phyloP scores from a whole-genome alignment of 2,797 vertebrate genomes.

The Sarcophilus harrisii region DNA sequence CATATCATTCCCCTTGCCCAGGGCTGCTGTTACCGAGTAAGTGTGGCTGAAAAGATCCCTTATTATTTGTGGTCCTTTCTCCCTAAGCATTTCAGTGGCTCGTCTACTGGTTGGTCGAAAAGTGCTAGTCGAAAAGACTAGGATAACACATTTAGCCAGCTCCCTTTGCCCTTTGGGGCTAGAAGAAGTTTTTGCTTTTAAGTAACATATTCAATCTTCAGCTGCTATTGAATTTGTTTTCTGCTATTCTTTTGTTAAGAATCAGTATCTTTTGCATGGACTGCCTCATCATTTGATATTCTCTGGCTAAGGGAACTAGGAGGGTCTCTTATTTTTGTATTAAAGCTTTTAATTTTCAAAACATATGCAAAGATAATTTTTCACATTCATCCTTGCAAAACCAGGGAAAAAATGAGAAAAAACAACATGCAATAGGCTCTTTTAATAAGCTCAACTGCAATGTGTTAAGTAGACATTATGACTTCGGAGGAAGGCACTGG shows the following conservation, averaged over 20 bases:
- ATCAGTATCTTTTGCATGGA: not conserved
- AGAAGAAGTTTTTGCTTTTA: not conserved
- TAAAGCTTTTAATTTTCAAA: too few species aligned
- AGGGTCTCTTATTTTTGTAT: not conserved
- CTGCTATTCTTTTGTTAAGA: conserved; percentile 1
- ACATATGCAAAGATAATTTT: too few species aligned
- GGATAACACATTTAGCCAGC: not conserved
- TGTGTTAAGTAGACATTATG: not conserved
- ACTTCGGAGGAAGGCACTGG: too few species aligned
- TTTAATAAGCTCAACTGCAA: not conserved
- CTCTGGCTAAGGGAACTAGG: not conserved
- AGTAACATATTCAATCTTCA: not conserved
- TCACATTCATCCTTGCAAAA: too few species aligned
- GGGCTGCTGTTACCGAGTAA: not conserved
- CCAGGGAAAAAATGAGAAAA: too few species aligned
- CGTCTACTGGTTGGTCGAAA: not conserved
- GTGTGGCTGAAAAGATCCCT: conserved; percentile 5
- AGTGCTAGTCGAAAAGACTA: not conserved
- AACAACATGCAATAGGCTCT: not conserved
- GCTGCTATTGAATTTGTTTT: not conserved
- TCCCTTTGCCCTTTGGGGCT: not conserved
- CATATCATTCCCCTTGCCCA: not conserved
- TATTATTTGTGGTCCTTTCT: conserved; percentile 15
- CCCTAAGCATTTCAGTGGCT: not conserved
- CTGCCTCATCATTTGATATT: conserved; percentile 12